Base-by-base conservation (phyloP, 2,797 vertebrate genomes). In the Spea hammondii region DNA sequence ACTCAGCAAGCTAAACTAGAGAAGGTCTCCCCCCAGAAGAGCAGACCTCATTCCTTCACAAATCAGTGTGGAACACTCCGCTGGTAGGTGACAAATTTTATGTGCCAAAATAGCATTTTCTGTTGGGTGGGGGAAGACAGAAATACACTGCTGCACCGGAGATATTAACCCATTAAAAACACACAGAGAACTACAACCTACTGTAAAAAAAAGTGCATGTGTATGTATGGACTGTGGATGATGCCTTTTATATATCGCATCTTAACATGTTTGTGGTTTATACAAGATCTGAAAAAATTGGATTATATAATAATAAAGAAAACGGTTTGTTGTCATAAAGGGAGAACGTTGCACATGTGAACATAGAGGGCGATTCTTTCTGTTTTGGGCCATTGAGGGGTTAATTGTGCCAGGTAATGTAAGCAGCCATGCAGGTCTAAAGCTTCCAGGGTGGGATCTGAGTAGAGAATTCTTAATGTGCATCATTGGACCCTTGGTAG, bases 21-120 rank as follows among this genome's bases (percentile, higher is more conserved):
- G 44, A 17, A 5, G 69, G 62, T 72, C 10, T 54, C 72, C 55
- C 55, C 78, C 66, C 77, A 13, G 32, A 72, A 74, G 78, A 75
- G 44, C 48, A 75, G 78, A 79, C 78, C 78, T 75, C 70, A 70
- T 75, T 80, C 78, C 78, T 74, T 70, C 65, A 70, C 66, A 69
- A 65, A 79, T 79, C 72, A 69, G 72, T 70, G 71, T 79, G 72
- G n/a, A 68, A 70, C 70, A 68, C 78, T 79, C 71, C 6, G 66
- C 71, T 74, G 66, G 65, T 17, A 80, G 78, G 78, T 80, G 78
- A 80, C 72, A 72, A 80, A 74, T 66, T 32, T 57, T 51, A 17
- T 60, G 46, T 76, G 73, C 51, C 57, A 76, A 72, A 80, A 76
- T 71, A 76, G 79, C 79, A 76, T 70, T 68, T 70, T 51, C 44